These are phyloP conservation scores for Agrilus planipennis DNA, from an alignment of 1,140 invertebrate species.

Conservation along the genomic window DNA sequence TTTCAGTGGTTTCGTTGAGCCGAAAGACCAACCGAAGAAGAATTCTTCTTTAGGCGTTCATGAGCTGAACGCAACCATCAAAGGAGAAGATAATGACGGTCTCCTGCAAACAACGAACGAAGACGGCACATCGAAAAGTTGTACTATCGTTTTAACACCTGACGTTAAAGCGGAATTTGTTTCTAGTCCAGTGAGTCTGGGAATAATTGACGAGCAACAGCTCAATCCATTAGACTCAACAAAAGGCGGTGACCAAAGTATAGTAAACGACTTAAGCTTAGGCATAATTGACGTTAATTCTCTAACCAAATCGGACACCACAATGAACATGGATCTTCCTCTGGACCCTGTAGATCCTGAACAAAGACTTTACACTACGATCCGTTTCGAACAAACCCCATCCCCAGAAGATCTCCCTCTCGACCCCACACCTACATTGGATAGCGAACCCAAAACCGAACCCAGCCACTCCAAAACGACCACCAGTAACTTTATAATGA, in stretches of 20 bases:
- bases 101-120: too few species aligned
- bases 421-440: conserved; percentile 44
- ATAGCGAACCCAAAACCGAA: conserved; percentile 41
- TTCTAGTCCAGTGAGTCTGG: too few species aligned
- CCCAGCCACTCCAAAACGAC: conserved; percentile 44
- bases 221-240: too few species aligned
- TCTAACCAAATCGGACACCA: conserved; percentile 35
- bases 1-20: conserved; percentile 45
- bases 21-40: conserved; percentile 21
- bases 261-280: conserved; percentile 26
- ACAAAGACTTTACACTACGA: conserved; percentile 16
- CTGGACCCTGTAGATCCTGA: conserved; percentile 29
- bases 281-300: conserved; percentile 26
- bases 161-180: too few species aligned
- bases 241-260: too few species aligned
- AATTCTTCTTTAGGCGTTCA: too few species aligned
- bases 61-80: too few species aligned
- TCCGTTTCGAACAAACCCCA: conserved; percentile 57
- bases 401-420: conserved; percentile 71
- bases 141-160: too few species aligned
- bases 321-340: conserved; percentile 46
- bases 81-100: conserved; percentile 19
- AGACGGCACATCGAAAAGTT: too few species aligned
- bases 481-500: conserved; percentile 65
- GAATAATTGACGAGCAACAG: too few species aligned